Evolutionary conservation across 2,113 vertebrate species (phyloP), one percentile per base, ranked within the genome.

Genomic region (Macquaria australasica): DNA sequence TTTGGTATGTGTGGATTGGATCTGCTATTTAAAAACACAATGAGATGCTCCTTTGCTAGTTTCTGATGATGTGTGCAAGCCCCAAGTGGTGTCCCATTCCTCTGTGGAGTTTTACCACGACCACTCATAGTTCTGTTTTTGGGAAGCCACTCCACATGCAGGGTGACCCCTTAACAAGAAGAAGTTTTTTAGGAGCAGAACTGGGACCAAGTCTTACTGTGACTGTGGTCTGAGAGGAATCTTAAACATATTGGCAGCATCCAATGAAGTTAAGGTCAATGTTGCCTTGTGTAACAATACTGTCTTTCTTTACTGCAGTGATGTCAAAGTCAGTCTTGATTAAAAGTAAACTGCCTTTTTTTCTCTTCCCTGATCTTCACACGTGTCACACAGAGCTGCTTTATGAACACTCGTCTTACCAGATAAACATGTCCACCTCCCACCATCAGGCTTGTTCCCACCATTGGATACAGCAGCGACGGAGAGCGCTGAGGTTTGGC

Each of bases 361-460:
- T 25, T 78, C 50, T 66, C 63, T 43, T 66, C 48, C 62, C 53
- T 48, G 21, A 50, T 80, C 50, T 34, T 77, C 72, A 56, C 8
- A 34, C 9, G 66, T 79, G 77, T 86, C 83, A 51, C 58, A 68
- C 55, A 53, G 64, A 77, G 70, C 77, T 67, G 74, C 63, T 81
- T 73, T 41, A 43, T 45, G 51, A 64, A 64, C 15, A 12, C 51
- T 82, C 79, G 2, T 55, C 62, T 82, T 41, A 73, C 76, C 72
- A 86, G 81, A 88, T 84, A 84, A 90, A 91, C 48, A 71, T 16
- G 41, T 77, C 82, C 56, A 56, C 73, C 60, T 88, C 86, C 86
- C 69, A 60, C 50, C 73, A 23, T 77, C 66, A 20, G 70, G 59
- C 72, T 48, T 45, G 75, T 87, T 88, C 81, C 78, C 83, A 84